Evolutionary conservation across 2,797 vertebrate genomes (phyloP).

Genomic region (Coendou prehensilis): DNA sequence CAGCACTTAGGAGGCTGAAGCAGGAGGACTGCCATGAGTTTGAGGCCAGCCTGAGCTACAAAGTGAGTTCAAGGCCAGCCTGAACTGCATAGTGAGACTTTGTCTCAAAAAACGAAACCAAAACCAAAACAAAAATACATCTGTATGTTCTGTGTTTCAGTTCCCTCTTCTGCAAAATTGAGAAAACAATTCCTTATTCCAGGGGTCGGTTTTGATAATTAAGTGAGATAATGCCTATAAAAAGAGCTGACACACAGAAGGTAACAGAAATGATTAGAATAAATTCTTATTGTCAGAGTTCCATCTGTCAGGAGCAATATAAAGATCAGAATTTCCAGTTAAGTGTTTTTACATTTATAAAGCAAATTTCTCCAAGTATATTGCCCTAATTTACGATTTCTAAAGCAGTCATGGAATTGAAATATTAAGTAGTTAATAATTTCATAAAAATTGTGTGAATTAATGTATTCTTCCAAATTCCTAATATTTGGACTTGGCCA

Average conservation of each 20-base stretch:
- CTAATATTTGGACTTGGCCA: neutral
- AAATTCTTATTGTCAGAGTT: neutral
- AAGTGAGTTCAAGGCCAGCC: too few relatives aligned
- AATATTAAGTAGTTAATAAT: conserved; percentile 6
- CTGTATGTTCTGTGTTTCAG: neutral
- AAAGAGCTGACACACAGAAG: neutral
- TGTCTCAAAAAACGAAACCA: too few relatives aligned
- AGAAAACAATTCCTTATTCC: conserved; percentile 1
- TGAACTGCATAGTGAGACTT: too few relatives aligned
- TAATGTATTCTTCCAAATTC: neutral
- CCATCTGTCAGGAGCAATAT: neutral
- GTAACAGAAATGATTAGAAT: neutral
- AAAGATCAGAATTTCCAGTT: conserved; percentile 1
- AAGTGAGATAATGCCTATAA: conserved; percentile 60
- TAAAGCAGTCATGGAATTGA: neutral
- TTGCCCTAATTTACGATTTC: neutral
- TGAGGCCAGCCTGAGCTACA: too few relatives aligned
- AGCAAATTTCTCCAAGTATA: neutral
- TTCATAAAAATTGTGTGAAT: neutral
- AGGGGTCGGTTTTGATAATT: neutral
- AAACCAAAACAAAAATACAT: neutral
- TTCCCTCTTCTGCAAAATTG: conserved; percentile 36
- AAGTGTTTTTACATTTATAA: neutral
- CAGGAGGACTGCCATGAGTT: too few relatives aligned
- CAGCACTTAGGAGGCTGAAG: too few relatives aligned